Base-by-base conservation (phyloP, 2,113 vertebrate species). In the Anolis carolinensis region DNA sequence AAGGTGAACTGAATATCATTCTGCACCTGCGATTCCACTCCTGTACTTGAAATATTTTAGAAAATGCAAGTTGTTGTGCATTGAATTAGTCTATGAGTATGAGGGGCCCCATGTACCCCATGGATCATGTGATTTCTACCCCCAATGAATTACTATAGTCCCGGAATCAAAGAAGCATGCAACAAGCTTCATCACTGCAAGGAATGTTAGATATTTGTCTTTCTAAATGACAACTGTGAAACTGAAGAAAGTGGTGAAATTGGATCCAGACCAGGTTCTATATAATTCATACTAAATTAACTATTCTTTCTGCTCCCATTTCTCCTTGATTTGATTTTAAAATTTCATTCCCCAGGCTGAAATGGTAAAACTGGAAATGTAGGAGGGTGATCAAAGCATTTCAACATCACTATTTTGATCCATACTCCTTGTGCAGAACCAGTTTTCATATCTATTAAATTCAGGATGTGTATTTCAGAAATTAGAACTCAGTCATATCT, bases 401-500 rank as follows among this genome's bases (percentile, higher is more conserved):
- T 62, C 7, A 62, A 1, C 32, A 39, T 39, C 36, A 59, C 77
- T 9, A 32, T 79, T 86, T 81, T 78, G 75, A 85, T 70, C n/a
- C 65, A 30, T 52, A 36, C 9, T 79, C 32, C 48, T 78, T 30
- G 39, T 30, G 55, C 30, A 36, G n/a, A 65, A 63, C 55, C 78
- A 50, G 27, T 30, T 74, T 81, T 65, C 79, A 63, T 30, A 50
- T 34, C 36, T 32, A 81, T 86, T 81, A 86, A 34, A 65, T 65
- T 34, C 70, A 80, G 68, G 10, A 23, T 74, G 59, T 62, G 30
- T 86, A 23, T 59, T 86, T 86, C 70, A 65, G 30, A 81, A 86
- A 81, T 74, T 62, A 74, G 70, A 86, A 81, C 27, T 73, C 85
- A 74, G 55, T 81, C 68, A 65, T 80, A 68, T 32, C 48, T 73